Conservation (phyloP, 1,140 invertebrate genomes). For the Drosophila sechellia region DNA sequence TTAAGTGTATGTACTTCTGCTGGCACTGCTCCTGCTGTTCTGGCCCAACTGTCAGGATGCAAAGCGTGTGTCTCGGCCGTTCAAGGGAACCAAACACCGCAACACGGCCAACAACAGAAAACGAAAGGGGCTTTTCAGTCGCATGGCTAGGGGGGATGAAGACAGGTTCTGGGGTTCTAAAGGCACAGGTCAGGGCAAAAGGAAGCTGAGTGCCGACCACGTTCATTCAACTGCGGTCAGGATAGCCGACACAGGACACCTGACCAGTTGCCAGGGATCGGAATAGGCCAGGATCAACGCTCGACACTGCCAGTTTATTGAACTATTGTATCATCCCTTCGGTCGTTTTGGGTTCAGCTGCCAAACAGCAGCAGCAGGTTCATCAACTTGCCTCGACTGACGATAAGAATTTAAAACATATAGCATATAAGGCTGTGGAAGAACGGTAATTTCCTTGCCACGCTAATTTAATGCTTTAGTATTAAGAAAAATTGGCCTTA, state of each 20-base stretch:
- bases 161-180: constrained; percentile 15
- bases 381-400: constrained; percentile 3
- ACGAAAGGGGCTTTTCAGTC: neutral
- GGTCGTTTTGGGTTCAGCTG: constrained; percentile 35
- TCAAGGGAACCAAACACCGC: constrained; percentile 36
- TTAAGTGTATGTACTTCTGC: constrained; percentile 5
- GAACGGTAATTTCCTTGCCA: constrained; percentile 7
- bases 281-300: constrained; percentile 65
- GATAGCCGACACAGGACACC: constrained; percentile 22
- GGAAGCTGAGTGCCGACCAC: constrained; percentile 36
- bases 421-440: neutral
- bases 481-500: neutral
- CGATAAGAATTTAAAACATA: neutral
- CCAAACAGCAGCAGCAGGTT: constrained; percentile 19
- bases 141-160: neutral
- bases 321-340: constrained; percentile 55
- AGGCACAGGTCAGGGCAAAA: constrained; percentile 37
- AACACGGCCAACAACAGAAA: constrained; percentile 5
- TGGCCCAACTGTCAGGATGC: constrained; percentile 66
- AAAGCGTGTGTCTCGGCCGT: constrained; percentile 63
- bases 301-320: constrained; percentile 65
- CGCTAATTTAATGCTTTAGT: constrained; percentile 9
- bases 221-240: constrained; percentile 51
- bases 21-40: constrained; percentile 32
- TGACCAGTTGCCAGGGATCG: constrained; percentile 24